phyloP scores from a whole-genome alignment of 2,113 vertebrate genomes.

The Oriolus oriolus region DNA sequence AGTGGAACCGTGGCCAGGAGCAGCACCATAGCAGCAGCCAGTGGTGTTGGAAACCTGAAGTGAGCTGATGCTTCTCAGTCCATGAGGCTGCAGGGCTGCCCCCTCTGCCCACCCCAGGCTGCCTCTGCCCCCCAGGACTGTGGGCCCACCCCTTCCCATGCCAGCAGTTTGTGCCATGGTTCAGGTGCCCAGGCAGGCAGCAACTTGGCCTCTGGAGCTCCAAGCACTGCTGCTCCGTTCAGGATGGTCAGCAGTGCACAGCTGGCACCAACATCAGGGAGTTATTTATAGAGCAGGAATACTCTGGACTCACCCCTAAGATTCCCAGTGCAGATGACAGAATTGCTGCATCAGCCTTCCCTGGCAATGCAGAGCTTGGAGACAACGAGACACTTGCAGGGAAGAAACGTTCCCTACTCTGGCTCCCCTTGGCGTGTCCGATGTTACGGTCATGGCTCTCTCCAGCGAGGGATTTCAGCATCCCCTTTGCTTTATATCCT shows the following conservation, averaged over 20 bases:
- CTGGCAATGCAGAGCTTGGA: not conserved
- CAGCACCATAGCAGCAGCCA: not conserved
- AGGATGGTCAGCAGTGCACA: not conserved
- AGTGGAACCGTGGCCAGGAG: not conserved
- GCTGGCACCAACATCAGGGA: not conserved
- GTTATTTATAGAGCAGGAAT: not conserved
- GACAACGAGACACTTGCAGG: not conserved
- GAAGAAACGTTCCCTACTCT: not conserved
- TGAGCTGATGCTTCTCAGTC: not conserved
- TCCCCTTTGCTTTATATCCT: not conserved
- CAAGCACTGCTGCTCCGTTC: not conserved
- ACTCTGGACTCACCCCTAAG: not conserved
- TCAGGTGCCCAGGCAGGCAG: not conserved
- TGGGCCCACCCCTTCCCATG: not conserved
- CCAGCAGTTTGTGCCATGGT: not conserved
- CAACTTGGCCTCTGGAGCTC: not conserved
- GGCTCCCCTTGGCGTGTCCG: not conserved
- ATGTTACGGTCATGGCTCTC: not conserved
- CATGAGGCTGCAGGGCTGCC: not conserved
- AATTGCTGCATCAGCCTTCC: not conserved
- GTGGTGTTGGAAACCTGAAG: not conserved
- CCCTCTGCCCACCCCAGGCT: fast-evolving
- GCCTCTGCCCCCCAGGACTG: not conserved
- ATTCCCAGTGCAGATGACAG: not conserved
- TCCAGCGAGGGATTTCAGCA: not conserved